Conservation (phyloP, 2,888 invertebrate species). For the Baccha elongata region DNA sequence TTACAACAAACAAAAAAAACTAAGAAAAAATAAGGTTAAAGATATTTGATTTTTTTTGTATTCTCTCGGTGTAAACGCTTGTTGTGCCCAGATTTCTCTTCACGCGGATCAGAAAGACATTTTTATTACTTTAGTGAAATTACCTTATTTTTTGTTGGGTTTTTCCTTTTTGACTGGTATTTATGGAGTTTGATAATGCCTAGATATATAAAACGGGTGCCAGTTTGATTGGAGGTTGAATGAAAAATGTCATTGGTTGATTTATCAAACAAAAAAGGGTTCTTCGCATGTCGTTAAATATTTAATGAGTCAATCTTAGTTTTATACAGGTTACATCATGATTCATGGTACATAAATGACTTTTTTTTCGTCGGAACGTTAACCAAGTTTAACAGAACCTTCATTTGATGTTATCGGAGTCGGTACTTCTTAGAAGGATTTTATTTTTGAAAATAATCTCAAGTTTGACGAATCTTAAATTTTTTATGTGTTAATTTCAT, state of each 20-base stretch:
- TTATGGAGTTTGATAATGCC: slow-evolving; percentile 63
- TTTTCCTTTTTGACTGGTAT: slow-evolving; percentile 24
- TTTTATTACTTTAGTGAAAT: slow-evolving; percentile 70
- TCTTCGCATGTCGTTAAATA: slow-evolving; percentile 53
- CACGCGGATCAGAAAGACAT: slow-evolving; percentile 30
- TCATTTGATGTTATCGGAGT: not conserved
- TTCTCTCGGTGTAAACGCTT: slow-evolving; percentile 38
- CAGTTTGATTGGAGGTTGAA: slow-evolving; percentile 29
- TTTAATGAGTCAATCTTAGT: slow-evolving; percentile 67
- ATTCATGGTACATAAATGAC: not conserved
- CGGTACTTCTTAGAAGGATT: not conserved
- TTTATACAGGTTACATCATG: slow-evolving; percentile 43
- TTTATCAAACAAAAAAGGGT: slow-evolving; percentile 50
- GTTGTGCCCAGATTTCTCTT: slow-evolving; percentile 44
- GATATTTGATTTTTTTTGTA: slow-evolving; percentile 17
- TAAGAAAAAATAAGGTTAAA: slow-evolving; percentile 45
- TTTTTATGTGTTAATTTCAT: too few relatives aligned
- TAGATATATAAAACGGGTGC: slow-evolving; percentile 37
- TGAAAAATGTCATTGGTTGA: not conserved
- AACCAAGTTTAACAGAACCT: not conserved
- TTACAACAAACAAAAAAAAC: too few relatives aligned
- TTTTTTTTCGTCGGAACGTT: not conserved
- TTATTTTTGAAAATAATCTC: too few relatives aligned
- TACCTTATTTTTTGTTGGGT: slow-evolving; percentile 34
- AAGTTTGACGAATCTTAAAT: too few relatives aligned